A percentile compares a stretch with the other conserved stretches of the same genome.
These are phyloP conservation scores for Spea multiplicata DNA, from an alignment of 2,113 vertebrate species.

Conservation along the genomic window DNA sequence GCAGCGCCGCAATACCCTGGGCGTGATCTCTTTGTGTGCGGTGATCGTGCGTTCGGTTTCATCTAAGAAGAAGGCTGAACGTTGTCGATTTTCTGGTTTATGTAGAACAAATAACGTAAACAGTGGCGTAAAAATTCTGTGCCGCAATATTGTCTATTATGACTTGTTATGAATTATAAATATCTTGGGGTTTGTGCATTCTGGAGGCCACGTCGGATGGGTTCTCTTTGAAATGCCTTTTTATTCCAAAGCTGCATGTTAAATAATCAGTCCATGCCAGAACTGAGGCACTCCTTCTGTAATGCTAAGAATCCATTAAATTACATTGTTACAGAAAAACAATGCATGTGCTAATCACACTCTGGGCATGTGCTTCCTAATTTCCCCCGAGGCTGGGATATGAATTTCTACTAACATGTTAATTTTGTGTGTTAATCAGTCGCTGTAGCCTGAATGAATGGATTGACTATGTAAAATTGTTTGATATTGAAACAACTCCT, in stretches of 20 bases:
- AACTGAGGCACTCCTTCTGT: constrained; percentile 72
- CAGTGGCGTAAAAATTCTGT: background rate
- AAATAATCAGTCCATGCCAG: constrained; percentile 80
- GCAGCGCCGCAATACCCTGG: background rate
- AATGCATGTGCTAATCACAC: constrained; percentile 86
- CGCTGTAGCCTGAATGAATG: constrained; percentile 81
- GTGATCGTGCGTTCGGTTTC: background rate
- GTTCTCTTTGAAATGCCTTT: constrained; percentile 51
- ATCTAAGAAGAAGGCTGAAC: background rate
- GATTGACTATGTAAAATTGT: constrained; percentile 84
- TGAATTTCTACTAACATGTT: constrained; percentile 92
- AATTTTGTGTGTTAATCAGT: constrained; percentile 92
- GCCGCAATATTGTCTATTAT: constrained; percentile 8
- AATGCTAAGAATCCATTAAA: constrained; percentile 87
- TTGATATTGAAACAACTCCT: constrained; percentile 85
- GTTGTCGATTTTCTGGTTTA: constrained; percentile 6
- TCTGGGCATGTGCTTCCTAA: constrained; percentile 85
- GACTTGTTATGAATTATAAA: constrained; percentile 10
- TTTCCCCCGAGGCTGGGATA: constrained; percentile 80
- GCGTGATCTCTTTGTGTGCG: background rate
- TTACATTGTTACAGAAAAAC: constrained; percentile 86
- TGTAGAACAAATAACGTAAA: constrained; percentile 34
- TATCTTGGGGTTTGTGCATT: constrained; percentile 7
- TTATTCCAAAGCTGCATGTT: constrained; percentile 71
- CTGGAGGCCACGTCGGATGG: constrained; percentile 23